A percentile compares a stretch with the other conserved stretches of the same genome.
These are phyloP conservation scores for Hirundichthys speculiger DNA, from an alignment of 2,113 vertebrate genomes.

Conservation along the genomic window DNA sequence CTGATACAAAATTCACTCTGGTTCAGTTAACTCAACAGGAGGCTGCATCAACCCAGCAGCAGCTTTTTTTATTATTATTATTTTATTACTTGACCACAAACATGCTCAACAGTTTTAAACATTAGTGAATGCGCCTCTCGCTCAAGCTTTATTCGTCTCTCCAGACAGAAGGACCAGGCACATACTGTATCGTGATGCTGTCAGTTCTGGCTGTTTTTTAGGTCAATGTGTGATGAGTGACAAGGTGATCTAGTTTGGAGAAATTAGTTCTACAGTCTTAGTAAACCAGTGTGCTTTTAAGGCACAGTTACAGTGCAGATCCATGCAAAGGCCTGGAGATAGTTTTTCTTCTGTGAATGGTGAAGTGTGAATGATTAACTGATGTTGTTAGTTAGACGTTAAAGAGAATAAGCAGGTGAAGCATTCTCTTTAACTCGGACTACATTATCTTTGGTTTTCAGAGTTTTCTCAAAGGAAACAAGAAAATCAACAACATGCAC, in stretches of 20 bases:
- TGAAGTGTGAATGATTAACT: not conserved
- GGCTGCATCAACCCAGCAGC: too few species aligned
- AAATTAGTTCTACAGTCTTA: constrained; percentile 29
- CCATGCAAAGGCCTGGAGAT: not conserved
- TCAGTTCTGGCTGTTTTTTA: constrained; percentile 28
- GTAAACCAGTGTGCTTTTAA: constrained; percentile 13
- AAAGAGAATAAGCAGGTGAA: too few species aligned
- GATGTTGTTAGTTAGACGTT: not conserved
- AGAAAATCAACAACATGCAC: not conserved
- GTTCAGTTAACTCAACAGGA: not conserved
- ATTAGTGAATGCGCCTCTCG: constrained; percentile 5
- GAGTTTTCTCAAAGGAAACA: not conserved
- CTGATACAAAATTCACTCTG: not conserved
- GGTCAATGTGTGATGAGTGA: constrained; percentile 51
- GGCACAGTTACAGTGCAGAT: not conserved
- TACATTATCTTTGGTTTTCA: not conserved
- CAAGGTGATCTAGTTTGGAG: constrained; percentile 24
- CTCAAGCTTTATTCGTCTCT: constrained; percentile 3
- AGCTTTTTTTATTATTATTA: too few species aligned
- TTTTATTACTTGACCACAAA: too few species aligned
- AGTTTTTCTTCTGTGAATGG: too few species aligned
- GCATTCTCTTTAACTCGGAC: not conserved
- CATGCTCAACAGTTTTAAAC: not conserved
- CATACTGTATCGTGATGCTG: constrained; percentile 18
- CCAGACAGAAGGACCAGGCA: constrained; percentile 1